Evolutionary conservation across 1,140 invertebrate genomes (phyloP).

Genomic region (Ceratina australensis): DNA sequence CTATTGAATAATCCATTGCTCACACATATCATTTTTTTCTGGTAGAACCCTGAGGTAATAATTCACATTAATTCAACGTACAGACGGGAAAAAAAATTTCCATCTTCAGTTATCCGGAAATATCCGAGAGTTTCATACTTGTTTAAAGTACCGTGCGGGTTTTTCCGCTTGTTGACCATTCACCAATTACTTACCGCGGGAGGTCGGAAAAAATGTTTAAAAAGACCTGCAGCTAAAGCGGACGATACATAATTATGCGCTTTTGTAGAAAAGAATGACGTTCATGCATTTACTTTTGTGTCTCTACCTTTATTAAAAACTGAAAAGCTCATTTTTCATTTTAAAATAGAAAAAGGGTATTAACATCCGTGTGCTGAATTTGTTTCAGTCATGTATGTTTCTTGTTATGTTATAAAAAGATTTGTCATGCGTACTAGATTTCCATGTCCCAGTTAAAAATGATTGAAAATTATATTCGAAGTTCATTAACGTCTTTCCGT

Average conservation of each 20-base stretch:
- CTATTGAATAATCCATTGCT: no score
- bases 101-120: neutral
- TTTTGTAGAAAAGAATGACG: conserved; percentile 31
- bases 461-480: no score
- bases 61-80: neutral
- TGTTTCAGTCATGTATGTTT: no score
- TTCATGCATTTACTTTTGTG: neutral
- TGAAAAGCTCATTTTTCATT: neutral
- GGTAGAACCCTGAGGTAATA: neutral
- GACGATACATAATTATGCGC: neutral
- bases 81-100: neutral
- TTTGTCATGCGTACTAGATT: no score
- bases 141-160: neutral
- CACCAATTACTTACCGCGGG: no score
- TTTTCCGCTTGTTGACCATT: conserved; percentile 8
- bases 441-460: no score
- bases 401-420: no score
- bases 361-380: neutral
- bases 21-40: no score
- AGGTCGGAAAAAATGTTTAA: neutral
- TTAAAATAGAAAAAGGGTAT: neutral
- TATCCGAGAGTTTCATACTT: neutral
- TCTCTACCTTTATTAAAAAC: neutral
- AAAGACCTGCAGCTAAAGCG: neutral
- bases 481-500: no score